Percentiles rank a stretch among this genome's conserved stretches.
Evolutionary conservation across 2,797 vertebrate species (phyloP).

Genomic region (Chromobotia macracanthus): DNA sequence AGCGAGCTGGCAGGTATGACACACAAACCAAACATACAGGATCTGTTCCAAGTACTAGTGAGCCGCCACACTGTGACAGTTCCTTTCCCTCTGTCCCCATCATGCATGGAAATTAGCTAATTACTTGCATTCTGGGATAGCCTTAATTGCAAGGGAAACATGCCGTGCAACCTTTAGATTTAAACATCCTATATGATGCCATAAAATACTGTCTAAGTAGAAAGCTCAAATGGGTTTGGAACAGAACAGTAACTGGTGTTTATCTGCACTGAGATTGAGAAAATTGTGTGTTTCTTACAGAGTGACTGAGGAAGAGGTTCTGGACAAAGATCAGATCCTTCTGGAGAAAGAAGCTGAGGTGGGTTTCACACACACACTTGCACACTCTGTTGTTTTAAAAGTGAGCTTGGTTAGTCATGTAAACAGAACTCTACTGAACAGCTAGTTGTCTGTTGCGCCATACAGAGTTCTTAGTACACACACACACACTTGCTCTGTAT

Average conservation of each 20-base stretch:
- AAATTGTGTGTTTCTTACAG: constrained; percentile 64
- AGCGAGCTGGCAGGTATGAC: constrained; percentile 79
- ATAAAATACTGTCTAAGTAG: not conserved
- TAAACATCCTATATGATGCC: not conserved
- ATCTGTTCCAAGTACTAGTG: not conserved
- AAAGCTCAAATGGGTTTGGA: not conserved
- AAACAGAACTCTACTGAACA: too few species aligned
- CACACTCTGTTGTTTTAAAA: not conserved
- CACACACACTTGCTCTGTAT: too few species aligned
- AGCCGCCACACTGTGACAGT: not conserved
- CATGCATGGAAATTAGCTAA: not conserved
- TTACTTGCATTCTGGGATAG: not conserved
- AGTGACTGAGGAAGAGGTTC: constrained; percentile 86
- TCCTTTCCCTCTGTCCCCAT: not conserved
- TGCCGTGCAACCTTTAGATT: not conserved
- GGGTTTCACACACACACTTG: constrained; percentile 45
- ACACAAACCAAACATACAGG: not conserved
- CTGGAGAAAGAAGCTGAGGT: constrained; percentile 94
- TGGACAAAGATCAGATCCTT: constrained; percentile 93
- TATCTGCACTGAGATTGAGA: not conserved
- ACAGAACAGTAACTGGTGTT: not conserved
- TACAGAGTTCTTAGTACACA: too few species aligned
- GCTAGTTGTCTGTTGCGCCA: too few species aligned
- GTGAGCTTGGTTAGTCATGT: too few species aligned
- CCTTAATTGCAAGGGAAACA: not conserved